phyloP scores from a whole-genome alignment of 2,113 vertebrate genomes.

The Notothenia rossii region DNA sequence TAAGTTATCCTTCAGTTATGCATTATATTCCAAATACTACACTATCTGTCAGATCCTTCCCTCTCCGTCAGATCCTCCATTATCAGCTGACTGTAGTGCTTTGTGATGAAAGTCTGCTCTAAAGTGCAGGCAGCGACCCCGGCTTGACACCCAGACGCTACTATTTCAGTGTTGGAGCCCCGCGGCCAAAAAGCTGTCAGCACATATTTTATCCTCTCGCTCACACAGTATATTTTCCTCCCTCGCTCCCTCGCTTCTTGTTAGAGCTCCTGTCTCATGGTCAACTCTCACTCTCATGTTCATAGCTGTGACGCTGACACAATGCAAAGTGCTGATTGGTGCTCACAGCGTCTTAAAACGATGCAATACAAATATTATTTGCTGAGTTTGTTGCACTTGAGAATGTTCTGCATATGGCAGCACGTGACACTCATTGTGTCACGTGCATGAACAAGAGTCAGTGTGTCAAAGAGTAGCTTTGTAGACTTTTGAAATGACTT shows the following conservation, averaged over 20 bases:
- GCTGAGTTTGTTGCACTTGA: too few relatives aligned
- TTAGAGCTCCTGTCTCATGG: conserved; percentile 42
- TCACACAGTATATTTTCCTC: conserved; percentile 66
- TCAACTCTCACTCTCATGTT: conserved; percentile 3
- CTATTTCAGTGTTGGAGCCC: conserved; percentile 74
- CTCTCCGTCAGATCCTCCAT: conserved; percentile 48
- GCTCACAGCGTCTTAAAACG: not conserved
- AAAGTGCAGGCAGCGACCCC: conserved; percentile 64
- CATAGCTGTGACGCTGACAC: conserved; percentile 15
- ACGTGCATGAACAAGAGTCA: too few relatives aligned
- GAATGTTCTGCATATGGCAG: not conserved
- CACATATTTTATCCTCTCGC: conserved; percentile 77
- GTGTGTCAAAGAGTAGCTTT: too few relatives aligned
- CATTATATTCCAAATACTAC: too few relatives aligned
- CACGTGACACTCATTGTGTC: not conserved
- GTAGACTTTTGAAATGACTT: too few relatives aligned
- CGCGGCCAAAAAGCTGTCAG: conserved; percentile 78
- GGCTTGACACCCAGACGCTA: conserved; percentile 75
- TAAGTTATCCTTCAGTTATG: conserved; percentile 20
- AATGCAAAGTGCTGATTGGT: not conserved
- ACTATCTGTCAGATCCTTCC: too few relatives aligned
- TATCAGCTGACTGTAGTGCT: conserved; percentile 46
- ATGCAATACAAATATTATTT: not conserved
- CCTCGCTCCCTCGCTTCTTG: conserved; percentile 26
- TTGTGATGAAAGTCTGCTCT: conserved; percentile 74